Percentiles rank a stretch among this genome's conserved stretches.
Conservation (phyloP, 2,797 vertebrate species). For the Gadopsis bispinosus region DNA sequence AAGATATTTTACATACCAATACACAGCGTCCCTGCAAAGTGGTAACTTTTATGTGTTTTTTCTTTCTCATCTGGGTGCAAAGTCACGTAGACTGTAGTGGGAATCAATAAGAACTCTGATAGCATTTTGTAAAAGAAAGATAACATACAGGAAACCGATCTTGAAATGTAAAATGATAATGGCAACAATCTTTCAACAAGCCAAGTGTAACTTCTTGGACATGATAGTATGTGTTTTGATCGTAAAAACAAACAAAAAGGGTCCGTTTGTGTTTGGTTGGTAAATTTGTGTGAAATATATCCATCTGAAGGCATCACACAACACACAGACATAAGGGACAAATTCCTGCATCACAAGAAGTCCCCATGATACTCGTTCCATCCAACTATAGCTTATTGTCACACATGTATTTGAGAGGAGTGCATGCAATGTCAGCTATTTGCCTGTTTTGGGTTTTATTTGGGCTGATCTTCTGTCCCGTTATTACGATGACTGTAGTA, state of each 20-base stretch:
- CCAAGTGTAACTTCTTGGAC: background rate
- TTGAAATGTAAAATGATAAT: background rate
- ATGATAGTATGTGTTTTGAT: background rate
- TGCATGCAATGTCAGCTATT: background rate
- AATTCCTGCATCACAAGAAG: background rate
- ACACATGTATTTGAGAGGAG: background rate
- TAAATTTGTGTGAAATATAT: slow-evolving; percentile 4
- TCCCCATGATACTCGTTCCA: background rate
- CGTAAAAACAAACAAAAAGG: background rate
- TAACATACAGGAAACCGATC: background rate
- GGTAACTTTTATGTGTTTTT: background rate
- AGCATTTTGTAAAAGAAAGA: background rate
- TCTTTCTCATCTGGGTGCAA: background rate
- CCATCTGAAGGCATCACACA: background rate
- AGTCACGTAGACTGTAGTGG: background rate
- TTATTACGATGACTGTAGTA: no score
- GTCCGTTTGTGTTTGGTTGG: background rate
- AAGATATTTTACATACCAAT: background rate
- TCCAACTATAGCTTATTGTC: background rate
- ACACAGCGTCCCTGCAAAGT: no score
- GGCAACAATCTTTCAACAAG: background rate
- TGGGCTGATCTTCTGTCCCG: background rate
- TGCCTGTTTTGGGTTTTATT: background rate
- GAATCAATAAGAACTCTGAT: slow-evolving; percentile 3
- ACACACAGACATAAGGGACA: background rate